These are phyloP conservation scores for Dendrocopos noguchii DNA, from an alignment of 2,113 vertebrate genomes.

Conservation along the genomic window DNA sequence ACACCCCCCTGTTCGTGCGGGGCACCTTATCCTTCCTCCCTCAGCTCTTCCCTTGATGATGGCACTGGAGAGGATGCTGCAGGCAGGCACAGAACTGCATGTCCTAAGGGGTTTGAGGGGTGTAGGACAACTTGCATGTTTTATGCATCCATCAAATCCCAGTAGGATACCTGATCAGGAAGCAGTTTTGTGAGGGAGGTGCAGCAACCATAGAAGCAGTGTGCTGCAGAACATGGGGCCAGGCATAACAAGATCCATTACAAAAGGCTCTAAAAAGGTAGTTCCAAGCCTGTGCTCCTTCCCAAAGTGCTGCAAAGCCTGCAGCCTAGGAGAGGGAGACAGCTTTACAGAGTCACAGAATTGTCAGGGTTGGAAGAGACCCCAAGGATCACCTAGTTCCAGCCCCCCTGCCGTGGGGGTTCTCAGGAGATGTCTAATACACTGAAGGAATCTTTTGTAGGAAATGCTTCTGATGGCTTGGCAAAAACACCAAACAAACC, in stretches of 20 bases:
- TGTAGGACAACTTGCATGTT: not conserved
- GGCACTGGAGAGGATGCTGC: not conserved
- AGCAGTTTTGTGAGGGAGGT: not conserved
- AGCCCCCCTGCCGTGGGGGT: too few relatives aligned
- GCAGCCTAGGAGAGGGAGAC: not conserved
- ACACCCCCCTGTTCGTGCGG: accelerated
- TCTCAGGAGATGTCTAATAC: not conserved
- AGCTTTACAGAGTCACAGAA: not conserved
- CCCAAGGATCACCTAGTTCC: too few relatives aligned
- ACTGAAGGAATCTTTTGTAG: not conserved
- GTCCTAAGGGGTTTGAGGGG: not conserved
- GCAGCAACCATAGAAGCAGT: not conserved
- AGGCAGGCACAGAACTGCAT: accelerated
- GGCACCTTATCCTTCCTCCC: not conserved
- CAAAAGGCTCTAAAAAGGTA: not conserved
- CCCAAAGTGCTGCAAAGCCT: not conserved
- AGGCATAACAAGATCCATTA: not conserved
- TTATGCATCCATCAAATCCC: not conserved
- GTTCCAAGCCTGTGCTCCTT: not conserved
- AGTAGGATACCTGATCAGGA: accelerated
- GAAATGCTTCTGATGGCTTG: not conserved
- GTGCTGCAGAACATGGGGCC: not conserved
- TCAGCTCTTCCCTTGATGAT: accelerated
- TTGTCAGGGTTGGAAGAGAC: too few relatives aligned
- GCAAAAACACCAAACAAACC: not conserved